Percentiles rank a stretch among this genome's conserved stretches.
phyloP scores from a whole-genome alignment of 2,797 vertebrate genomes.

The Champsocephalus gunnari region DNA sequence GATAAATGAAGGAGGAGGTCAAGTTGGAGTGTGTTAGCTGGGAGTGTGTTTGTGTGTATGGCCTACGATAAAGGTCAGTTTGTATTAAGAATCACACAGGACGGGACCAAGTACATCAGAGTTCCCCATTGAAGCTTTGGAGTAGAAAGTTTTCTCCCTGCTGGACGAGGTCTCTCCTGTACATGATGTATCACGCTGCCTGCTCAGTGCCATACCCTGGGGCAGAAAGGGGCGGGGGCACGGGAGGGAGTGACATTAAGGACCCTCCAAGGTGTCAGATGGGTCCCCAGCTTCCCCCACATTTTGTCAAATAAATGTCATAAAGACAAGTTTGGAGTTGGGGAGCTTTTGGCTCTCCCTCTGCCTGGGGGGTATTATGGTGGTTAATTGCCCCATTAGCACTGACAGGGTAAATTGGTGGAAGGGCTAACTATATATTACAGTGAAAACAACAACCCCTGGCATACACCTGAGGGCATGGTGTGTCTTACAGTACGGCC shows the following conservation, averaged over 20 bases:
- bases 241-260: conserved; percentile 78
- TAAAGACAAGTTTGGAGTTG: conserved; percentile 81
- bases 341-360: conserved; percentile 66
- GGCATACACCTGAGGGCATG: conserved; percentile 78
- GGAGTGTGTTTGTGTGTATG: conserved; percentile 40
- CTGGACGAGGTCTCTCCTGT: conserved; percentile 55
- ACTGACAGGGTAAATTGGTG: conserved; percentile 83
- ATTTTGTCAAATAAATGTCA: conserved; percentile 84
- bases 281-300: conserved; percentile 75
- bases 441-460: conserved; percentile 82
- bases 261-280: conserved; percentile 82
- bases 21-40: conserved; percentile 59
- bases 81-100: neutral
- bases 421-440: conserved; percentile 83
- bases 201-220: conserved; percentile 66
- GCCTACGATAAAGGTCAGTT: conserved; percentile 15
- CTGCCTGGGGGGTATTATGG: conserved; percentile 73
- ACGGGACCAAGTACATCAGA: conserved; percentile 19
- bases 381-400: conserved; percentile 84
- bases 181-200: conserved; percentile 76
- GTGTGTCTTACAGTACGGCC: conserved; percentile 45
- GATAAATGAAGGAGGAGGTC: conserved; percentile 72
- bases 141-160: conserved; percentile 60
- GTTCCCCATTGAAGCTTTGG: conserved; percentile 44
- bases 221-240: conserved; percentile 70